phyloP scores from a whole-genome alignment of 2,888 invertebrate species.

The Spisula subtruncata region DNA sequence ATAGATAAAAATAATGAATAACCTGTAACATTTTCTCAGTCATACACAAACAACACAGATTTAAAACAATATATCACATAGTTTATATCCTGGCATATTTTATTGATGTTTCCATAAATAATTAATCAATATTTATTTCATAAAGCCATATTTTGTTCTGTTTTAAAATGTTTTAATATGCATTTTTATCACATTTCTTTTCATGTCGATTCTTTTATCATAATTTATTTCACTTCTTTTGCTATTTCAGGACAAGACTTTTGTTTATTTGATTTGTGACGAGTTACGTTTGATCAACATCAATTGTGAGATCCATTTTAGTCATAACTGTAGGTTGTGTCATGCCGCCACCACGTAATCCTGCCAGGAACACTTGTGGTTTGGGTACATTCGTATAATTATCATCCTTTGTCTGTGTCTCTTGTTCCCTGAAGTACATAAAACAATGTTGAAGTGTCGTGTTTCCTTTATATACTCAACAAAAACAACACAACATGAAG shows the following conservation, averaged over 20 bases:
- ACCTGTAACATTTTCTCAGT: no score
- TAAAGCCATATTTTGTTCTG: background rate
- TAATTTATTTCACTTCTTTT: background rate
- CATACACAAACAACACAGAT: no score
- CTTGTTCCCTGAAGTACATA: conserved; percentile 82
- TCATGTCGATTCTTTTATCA: background rate
- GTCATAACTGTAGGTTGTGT: conserved; percentile 84
- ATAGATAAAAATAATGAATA: no score
- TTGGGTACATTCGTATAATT: conserved; percentile 86
- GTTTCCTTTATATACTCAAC: background rate
- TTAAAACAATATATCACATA: no score
- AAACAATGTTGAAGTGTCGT: background rate
- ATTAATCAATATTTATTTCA: no score
- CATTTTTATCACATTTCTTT: background rate
- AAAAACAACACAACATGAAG: no score
- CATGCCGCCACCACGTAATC: conserved; percentile 87
- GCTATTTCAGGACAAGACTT: background rate
- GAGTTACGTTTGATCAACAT: conserved; percentile 82
- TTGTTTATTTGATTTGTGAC: background rate
- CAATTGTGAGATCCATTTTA: conserved; percentile 88
- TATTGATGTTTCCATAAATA: no score
- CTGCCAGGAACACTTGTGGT: conserved; percentile 87
- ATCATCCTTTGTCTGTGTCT: conserved; percentile 87
- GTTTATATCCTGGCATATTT: no score
- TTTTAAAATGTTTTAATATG: background rate